Base-by-base conservation (phyloP, 1,140 invertebrate genomes). In the Dolichoris vasculosae region DNA sequence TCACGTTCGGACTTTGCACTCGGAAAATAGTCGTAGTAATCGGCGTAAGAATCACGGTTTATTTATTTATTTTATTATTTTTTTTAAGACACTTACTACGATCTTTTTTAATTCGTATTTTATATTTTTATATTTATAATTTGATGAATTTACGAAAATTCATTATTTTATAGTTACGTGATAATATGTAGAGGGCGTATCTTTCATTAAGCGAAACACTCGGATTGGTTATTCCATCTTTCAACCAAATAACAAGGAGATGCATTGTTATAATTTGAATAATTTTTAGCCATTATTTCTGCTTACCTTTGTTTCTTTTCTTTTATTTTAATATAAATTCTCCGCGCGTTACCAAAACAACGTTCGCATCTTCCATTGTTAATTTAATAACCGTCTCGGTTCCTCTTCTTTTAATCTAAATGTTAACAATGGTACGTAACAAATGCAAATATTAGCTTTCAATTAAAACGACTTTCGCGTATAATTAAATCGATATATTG, bases 101-200 rank as follows among this genome's bases (percentile, higher is more conserved):
- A n/a, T n/a, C n/a, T n/a, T n/a, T n/a, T n/a, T n/a, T n/a, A n/a
- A n/a, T n/a, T n/a, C n/a, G n/a, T n/a, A 13, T 40, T 48, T 4
- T 20, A 1, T 51, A 32, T 4, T 77, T 77, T 11, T 0, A 32
- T 43, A 51, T 77, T n/a, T 51, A 32, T 32, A 77, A 51, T 51
- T 51, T 1, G 17, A 77, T 55, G 26, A 51, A 48, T 51, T 77
- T 35, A 30, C 13, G 9, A 77, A 51, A 77, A 51, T 48, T 51
- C 15, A 77, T 35, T 51, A n/a, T 23, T 2, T 32, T 30, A 15
- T 51, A 77, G 75, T 48, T 51, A 35, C 26, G 11, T 51, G 46
- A 77, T 15, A 9, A n/a, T 51, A 75, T 46, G 43, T 32, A 77
- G 75, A 51, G 75, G 75, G 75, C 75, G 75, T 46, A 20, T 4